A percentile compares a stretch with the other conserved stretches of the same genome.
phyloP scores from a whole-genome alignment of 2,113 vertebrate genomes.

The Rhinopomastus cyanomelas region DNA sequence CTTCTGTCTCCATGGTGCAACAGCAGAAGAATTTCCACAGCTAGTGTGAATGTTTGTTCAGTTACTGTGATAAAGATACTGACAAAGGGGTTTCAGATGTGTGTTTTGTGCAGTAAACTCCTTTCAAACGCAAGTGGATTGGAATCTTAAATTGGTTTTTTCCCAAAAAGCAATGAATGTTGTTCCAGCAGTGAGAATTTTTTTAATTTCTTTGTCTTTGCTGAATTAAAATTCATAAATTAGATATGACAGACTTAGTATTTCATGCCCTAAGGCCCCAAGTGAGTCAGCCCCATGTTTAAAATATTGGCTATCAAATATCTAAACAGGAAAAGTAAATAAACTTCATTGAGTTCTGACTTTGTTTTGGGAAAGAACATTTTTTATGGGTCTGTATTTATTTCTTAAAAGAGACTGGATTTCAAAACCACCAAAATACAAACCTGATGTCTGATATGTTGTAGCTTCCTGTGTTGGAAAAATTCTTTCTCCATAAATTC shows the following conservation, averaged over 20 bases:
- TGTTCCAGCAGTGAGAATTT: neutral
- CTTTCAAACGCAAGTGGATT: neutral
- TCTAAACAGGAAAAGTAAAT: neutral
- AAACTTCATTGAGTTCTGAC: neutral
- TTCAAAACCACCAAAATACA: neutral
- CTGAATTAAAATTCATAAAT: slow-evolving; percentile 6
- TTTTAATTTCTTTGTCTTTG: neutral
- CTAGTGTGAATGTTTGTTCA: neutral
- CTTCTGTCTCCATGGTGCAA: neutral
- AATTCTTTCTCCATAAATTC: neutral
- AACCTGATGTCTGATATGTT: neutral
- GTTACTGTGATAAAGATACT: neutral
- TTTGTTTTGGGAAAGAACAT: neutral
- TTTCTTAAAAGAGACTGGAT: neutral
- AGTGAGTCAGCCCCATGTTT: neutral
- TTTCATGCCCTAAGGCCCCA: neutral
- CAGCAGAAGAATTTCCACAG: neutral
- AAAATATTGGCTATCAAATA: neutral
- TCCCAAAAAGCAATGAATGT: neutral
- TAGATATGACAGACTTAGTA: neutral
- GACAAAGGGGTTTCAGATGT: neutral
- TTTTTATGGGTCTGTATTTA: neutral
- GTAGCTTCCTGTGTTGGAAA: neutral
- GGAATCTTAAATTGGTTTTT: neutral
- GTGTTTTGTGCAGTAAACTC: neutral